Percentiles rank a stretch among this genome's conserved stretches.
These are phyloP conservation scores for Drosophila birchii DNA, from an alignment of 2,888 invertebrate species.

Conservation along the genomic window DNA sequence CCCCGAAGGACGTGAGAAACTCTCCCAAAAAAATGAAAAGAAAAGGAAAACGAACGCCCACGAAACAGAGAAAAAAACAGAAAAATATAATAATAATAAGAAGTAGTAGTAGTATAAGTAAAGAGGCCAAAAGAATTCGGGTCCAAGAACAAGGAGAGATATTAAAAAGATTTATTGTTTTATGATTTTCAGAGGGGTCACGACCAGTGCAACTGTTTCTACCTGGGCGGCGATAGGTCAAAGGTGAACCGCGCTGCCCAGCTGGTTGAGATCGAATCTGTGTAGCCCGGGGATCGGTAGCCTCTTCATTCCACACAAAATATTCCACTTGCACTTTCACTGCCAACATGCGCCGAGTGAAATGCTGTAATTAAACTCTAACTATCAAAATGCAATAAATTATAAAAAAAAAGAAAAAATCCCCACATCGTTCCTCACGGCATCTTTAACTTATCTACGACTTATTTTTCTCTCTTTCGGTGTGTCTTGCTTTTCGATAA, in stretches of 20 bases:
- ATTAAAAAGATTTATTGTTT: slow-evolving; percentile 78
- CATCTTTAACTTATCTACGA: slow-evolving; percentile 7
- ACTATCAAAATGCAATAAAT: slow-evolving; percentile 69
- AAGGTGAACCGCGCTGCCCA: slow-evolving; percentile 32
- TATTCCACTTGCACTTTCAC: slow-evolving; percentile 42
- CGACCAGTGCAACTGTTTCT: slow-evolving; percentile 52
- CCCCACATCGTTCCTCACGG: slow-evolving; percentile 11
- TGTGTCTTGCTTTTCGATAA: slow-evolving; percentile 42
- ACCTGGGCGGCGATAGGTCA: slow-evolving; percentile 46
- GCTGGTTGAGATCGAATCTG: neutral
- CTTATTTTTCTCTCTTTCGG: slow-evolving; percentile 12
- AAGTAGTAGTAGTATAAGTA: slow-evolving; percentile 11
- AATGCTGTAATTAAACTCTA: slow-evolving; percentile 74
- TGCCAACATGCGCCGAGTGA: slow-evolving; percentile 41
- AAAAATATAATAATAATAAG: slow-evolving; percentile 24
- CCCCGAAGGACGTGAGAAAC: slow-evolving; percentile 71
- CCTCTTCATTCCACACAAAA: neutral
- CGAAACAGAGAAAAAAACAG: slow-evolving; percentile 28
- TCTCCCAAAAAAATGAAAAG: slow-evolving; percentile 39
- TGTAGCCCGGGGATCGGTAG: slow-evolving; percentile 1
- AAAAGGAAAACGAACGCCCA: slow-evolving; percentile 74
- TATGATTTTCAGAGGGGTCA: slow-evolving; percentile 64
- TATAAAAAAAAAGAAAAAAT: slow-evolving; percentile 37
- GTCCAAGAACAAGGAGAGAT: slow-evolving; percentile 57
- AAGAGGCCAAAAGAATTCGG: slow-evolving; percentile 36